phyloP scores from a whole-genome alignment of 2,797 vertebrate genomes.

The Urophycis tenuis region DNA sequence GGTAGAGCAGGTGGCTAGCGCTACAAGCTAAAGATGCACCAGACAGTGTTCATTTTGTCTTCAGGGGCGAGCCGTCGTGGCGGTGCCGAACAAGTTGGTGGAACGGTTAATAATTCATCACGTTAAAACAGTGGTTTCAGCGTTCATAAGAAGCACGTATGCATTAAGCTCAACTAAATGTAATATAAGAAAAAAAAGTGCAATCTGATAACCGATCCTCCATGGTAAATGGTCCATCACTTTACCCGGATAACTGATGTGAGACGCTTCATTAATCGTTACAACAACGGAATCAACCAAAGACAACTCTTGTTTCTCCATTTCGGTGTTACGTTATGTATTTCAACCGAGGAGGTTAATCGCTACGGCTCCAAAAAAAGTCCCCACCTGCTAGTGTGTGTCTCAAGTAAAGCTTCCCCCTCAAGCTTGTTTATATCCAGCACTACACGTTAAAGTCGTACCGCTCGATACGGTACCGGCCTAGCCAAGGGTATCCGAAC shows the following conservation, averaged over 20 bases:
- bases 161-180: background rate
- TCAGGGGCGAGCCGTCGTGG: constrained; percentile 33
- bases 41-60: constrained; percentile 45
- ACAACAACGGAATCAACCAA: background rate
- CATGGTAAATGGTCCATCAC: background rate
- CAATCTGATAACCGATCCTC: constrained; percentile 3
- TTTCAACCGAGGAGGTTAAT: background rate
- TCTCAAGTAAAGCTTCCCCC: background rate
- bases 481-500: background rate
- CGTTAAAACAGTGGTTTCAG: background rate
- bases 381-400: background rate
- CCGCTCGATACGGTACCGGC: background rate
- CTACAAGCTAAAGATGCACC: constrained; percentile 49
- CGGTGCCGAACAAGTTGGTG: constrained; percentile 19
- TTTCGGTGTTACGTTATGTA: background rate
- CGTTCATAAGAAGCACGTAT: background rate
- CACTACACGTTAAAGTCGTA: background rate
- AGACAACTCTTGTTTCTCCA: background rate
- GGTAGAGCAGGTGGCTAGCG: background rate
- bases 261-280: background rate
- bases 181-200: constrained; percentile 4
- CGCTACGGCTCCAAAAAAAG: background rate
- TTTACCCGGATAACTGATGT: background rate
- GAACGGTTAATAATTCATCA: background rate
- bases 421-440: constrained; percentile 1